Conservation (phyloP, 2,797 vertebrate species). For the Anolis apletophallus region DNA sequence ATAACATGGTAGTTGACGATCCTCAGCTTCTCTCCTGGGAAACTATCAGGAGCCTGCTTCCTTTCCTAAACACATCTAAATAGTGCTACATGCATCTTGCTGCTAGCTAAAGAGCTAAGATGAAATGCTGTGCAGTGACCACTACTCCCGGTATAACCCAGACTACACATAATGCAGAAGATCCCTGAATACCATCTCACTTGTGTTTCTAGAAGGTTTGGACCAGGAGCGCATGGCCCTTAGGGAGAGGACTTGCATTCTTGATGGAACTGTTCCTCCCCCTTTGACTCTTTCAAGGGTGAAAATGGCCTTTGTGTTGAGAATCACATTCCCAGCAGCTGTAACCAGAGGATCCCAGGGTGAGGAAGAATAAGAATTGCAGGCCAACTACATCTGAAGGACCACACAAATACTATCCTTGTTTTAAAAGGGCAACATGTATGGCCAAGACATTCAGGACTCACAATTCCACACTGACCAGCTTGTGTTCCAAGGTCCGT, state of each 20-base stretch:
- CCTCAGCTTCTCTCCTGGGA: neutral
- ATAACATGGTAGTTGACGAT: slow-evolving; percentile 8
- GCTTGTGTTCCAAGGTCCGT: neutral
- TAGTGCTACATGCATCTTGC: neutral
- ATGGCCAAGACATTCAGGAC: neutral
- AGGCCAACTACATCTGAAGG: too few relatives aligned
- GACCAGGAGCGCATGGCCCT: neutral
- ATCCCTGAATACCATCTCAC: neutral
- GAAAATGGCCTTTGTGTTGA: too few relatives aligned
- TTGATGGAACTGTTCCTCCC: neutral
- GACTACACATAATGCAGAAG: neutral
- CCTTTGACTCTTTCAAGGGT: too few relatives aligned
- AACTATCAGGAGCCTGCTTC: slow-evolving; percentile 14
- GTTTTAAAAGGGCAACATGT: neutral
- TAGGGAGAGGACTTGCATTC: too few relatives aligned
- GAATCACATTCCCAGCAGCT: too few relatives aligned
- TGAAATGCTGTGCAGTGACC: neutral
- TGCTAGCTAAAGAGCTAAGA: neutral
- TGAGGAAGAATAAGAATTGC: too few relatives aligned
- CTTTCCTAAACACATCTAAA: neutral
- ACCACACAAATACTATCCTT: too few relatives aligned
- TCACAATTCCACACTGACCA: neutral
- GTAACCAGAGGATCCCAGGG: too few relatives aligned
- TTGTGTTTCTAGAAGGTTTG: neutral
- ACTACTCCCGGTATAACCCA: neutral